Conservation (phyloP, 2,113 vertebrate genomes). For the Ginglymostoma cirratum region DNA sequence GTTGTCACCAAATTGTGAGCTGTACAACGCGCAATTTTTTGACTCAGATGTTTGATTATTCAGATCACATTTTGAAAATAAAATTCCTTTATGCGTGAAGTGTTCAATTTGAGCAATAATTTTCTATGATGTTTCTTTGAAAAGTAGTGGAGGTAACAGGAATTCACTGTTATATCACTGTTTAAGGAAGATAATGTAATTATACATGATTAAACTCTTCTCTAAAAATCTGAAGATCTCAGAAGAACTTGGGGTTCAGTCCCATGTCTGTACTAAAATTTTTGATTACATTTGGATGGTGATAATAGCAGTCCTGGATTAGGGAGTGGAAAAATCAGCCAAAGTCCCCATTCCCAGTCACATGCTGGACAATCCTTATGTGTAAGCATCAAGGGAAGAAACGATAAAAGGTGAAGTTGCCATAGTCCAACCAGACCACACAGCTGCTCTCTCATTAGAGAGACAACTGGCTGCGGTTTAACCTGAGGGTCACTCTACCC, state of each 20-base stretch:
- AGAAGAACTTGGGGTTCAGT: not conserved
- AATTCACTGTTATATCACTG: not conserved
- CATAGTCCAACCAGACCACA: no score
- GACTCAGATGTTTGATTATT: not conserved
- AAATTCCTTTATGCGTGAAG: not conserved
- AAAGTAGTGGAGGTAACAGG: not conserved
- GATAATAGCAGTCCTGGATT: not conserved
- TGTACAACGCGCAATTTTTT: not conserved
- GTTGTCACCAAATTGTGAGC: conserved; percentile 16
- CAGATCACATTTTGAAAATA: conserved; percentile 1
- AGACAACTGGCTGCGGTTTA: no score
- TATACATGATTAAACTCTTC: not conserved
- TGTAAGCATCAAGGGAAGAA: not conserved
- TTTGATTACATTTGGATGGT: not conserved
- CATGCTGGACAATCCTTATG: not conserved
- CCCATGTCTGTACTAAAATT: not conserved
- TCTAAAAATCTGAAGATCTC: not conserved
- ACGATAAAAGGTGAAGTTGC: not conserved
- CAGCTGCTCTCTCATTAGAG: no score
- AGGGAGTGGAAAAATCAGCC: not conserved
- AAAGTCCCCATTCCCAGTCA: not conserved
- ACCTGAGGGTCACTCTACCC: no score
- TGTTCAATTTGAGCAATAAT: not conserved
- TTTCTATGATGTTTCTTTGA: not conserved
- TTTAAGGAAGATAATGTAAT: not conserved